Base-by-base conservation (phyloP, 2,113 vertebrate species). In the Syrmaticus mikado region DNA sequence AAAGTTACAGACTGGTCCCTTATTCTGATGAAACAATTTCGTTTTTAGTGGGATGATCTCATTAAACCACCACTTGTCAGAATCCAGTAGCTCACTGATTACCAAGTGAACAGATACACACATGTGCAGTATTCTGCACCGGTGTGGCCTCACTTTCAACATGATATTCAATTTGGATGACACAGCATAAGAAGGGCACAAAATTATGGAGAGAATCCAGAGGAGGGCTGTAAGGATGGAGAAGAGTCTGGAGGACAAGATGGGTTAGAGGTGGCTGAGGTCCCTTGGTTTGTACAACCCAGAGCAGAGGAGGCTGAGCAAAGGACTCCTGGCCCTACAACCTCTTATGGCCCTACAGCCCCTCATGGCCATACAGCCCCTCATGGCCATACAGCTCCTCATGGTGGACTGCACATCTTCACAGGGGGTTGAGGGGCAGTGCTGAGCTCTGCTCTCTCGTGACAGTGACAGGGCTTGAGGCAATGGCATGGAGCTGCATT, bases 41-140 rank as follows among this genome's bases (percentile, higher is more conserved):
- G 22, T 24, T 72, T 75, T 75, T 15, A 36, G 38, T 60, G 77
- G 34, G 43, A 53, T 72, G 67, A 55, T 25, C 24, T 81, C 6
- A 25, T 53, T 5, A 79, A 36, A 2, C 53, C 72, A 58, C 41
- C 0, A 0, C 32, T 16, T 25, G 24, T 27, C 60, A 70, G 38
- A 24, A 77, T 25, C 11, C 46, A 34, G 20, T 22, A 67, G 2
- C 13, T 19, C 8, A 10, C 8, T n/a, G 40, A 43, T 77, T 64
- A 89, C 10, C 10, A 45, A 67, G 18, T 13, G 21, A 25, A 84
- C 34, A 66, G 66, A 53, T 28, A 46, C 40, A 15, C 11, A 2
- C 6, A 46, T 17, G 13, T 62, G 57, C n/a, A 4, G 16, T 16
- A 5, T 25, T 60, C 36, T 24, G 60, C 15, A 40, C 16, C 28